phyloP scores from a whole-genome alignment of 2,888 invertebrate species.

The Siphlonurus alternatus region DNA sequence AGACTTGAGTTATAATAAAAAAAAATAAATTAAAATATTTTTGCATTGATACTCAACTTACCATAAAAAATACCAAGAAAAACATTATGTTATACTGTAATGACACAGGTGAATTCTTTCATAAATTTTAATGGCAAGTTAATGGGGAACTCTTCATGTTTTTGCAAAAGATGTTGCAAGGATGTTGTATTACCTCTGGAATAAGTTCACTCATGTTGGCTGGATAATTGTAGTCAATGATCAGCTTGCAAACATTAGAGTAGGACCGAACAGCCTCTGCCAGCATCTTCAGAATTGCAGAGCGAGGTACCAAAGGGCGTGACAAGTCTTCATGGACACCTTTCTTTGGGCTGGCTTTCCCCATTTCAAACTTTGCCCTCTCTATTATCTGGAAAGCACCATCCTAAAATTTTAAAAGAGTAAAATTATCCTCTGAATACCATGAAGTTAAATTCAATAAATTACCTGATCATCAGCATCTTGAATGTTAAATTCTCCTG shows the following conservation, averaged over 20 bases:
- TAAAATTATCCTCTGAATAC: no score
- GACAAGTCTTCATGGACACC: constrained; percentile 30
- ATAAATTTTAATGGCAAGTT: no score
- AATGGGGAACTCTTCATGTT: no score
- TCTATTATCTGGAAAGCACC: not conserved
- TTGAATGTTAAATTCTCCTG: not conserved
- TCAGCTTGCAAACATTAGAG: constrained; percentile 50
- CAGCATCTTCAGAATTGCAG: constrained; percentile 53
- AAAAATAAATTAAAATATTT: no score
- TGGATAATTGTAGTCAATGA: constrained; percentile 51
- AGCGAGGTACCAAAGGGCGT: constrained; percentile 48
- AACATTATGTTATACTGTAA: no score
- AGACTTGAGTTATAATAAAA: no score
- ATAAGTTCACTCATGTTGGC: constrained; percentile 41
- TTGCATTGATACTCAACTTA: no score
- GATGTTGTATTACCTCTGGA: constrained; percentile 29
- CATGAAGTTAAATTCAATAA: no score
- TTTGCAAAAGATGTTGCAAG: no score
- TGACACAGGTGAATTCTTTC: no score
- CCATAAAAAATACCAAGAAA: no score
- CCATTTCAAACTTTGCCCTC: not conserved
- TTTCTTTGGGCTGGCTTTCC: constrained; percentile 12
- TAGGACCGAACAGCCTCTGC: constrained; percentile 68
- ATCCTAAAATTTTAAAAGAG: not conserved
- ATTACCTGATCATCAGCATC: constrained; percentile 6